Evolutionary conservation across 2,797 vertebrate species (phyloP), one percentile per base, ranked within the genome.

Genomic region (Danio jaintianensis): DNA sequence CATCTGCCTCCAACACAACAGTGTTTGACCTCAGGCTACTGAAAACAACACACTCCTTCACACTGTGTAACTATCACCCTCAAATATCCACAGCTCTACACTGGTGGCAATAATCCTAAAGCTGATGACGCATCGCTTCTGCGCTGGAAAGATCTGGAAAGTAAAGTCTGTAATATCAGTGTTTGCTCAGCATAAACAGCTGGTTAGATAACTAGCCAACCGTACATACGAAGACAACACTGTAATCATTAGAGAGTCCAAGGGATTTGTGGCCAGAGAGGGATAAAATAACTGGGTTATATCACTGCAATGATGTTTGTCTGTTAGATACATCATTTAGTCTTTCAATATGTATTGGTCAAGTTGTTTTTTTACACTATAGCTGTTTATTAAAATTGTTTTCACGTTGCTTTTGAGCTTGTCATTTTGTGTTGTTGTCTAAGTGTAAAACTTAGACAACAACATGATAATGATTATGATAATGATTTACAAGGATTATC

Each of bases 211-310:
- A 47, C 75, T 67, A 58, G 16, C 43, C 13, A 53, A 52, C 18
- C 9, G 3, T 40, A 77, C 52, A 63, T 56, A 47, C 12, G 11
- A n/a, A 78, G 50, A 45, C 16, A 58, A 50, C 11, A 42, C 45
- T 71, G 47, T 70, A 76, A 75, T 58, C 40, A 45, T 74, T 29
- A 36, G 11, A 58, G 22, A 36, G 22, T 76, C 22, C 56, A 18
- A 36, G 42, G 29, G 74, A 67, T 82, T 67, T 78, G 36, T 69
- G 20, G 29, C 9, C 2, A 6, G 20, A 56, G 20, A 66, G 43
- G 22, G 42, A 78, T 20, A 73, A 56, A 43, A 82, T n/a, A 66
- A 67, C 52, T 8, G 61, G 43, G 48, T 73, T 63, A 73, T 6
- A 47, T 73, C 50, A 72, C 11, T 18, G 16, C n/a, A 69, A 20